phyloP scores from a whole-genome alignment of 2,113 vertebrate genomes.

The Trichomycterus rosablanca region DNA sequence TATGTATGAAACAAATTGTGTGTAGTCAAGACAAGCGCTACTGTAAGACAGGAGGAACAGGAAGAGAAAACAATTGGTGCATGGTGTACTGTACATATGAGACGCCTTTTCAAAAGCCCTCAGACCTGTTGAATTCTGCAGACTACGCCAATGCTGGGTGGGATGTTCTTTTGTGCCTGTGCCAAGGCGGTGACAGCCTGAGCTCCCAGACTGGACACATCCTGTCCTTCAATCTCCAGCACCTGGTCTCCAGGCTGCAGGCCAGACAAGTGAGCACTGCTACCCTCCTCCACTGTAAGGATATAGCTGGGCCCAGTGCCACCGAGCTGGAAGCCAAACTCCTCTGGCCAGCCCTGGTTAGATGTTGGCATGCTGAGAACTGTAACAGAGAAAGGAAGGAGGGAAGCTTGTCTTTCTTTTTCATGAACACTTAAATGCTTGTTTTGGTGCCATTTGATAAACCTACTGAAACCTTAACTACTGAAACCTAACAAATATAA shows the following conservation, averaged over 20 bases:
- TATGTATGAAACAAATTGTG: no score
- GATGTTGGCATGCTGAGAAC: slow-evolving; percentile 80
- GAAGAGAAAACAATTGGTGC: no score
- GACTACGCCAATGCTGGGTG: slow-evolving; percentile 92
- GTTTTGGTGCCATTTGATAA: no score
- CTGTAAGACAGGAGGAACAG: no score
- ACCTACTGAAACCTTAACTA: no score
- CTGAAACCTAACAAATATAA: no score
- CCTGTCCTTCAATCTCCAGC: slow-evolving; percentile 89
- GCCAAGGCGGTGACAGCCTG: slow-evolving; percentile 77
- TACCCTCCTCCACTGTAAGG: slow-evolving; percentile 86
- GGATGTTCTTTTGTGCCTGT: slow-evolving; percentile 78
- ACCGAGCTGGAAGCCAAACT: slow-evolving; percentile 86
- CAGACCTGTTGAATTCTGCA: slow-evolving; percentile 80
- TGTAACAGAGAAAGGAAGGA: slow-evolving; percentile 46
- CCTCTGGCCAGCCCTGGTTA: slow-evolving; percentile 92
- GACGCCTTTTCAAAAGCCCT: not conserved
- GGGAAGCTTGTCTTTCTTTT: not conserved
- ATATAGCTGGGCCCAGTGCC: slow-evolving; percentile 88
- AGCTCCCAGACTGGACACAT: slow-evolving; percentile 72
- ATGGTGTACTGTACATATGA: no score
- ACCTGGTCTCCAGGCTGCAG: slow-evolving; percentile 87
- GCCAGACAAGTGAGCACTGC: slow-evolving; percentile 84
- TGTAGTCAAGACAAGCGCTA: no score
- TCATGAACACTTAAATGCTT: not conserved